Base-by-base conservation (phyloP, 2,888 invertebrate genomes). In the Barypeithes pellucidus region DNA sequence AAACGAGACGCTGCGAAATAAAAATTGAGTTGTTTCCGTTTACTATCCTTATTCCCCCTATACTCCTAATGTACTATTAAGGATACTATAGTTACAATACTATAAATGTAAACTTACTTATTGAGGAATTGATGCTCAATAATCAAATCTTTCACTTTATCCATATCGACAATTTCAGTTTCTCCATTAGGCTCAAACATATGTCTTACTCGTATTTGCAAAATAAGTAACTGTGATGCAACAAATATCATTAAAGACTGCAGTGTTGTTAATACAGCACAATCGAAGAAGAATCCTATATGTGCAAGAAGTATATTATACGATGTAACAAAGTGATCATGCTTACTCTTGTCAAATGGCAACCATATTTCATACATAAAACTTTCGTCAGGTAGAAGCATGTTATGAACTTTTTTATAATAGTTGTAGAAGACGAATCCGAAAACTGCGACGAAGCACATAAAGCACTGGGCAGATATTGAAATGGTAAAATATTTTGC, bases 351-450 rank as follows among this genome's bases (percentile, higher is more conserved):
- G n/a, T 54, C 24, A 16, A 70, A 70, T 2, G 70, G 70, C 43
- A 70, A 54, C 70, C 70, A 70, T 8, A 70, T 33, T n/a, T 62
- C 57, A 18, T 70, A 70, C 70, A 70, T 63, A 11, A 70, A 70
- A 45, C 52, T 29, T 39, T 70, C 70, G 12, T 50, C 29, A 33
- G 41, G 47, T 0, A 54, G n/a, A 14, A 54, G 43, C 9, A 29
- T 3, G 11, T 11, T n/a, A 20, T 63, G 16, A 1, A 24, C 24
- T 45, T 52, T 70, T 29, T 22, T 52, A 16, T 63, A 63, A 22
- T 63, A 24, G 54, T 62, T 63, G 3, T 57, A n/a, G 7, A 62
- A n/a, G 1, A 54, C 18, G 24, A 57, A 70, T n/a, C 41, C 43
- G 63, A 1, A 29, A n/a, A 14, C 24, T 52, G n/a, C 24, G n/a